Evolutionary conservation across 2,888 invertebrate genomes (phyloP).

Genomic region (Drosophila neutralis): DNA sequence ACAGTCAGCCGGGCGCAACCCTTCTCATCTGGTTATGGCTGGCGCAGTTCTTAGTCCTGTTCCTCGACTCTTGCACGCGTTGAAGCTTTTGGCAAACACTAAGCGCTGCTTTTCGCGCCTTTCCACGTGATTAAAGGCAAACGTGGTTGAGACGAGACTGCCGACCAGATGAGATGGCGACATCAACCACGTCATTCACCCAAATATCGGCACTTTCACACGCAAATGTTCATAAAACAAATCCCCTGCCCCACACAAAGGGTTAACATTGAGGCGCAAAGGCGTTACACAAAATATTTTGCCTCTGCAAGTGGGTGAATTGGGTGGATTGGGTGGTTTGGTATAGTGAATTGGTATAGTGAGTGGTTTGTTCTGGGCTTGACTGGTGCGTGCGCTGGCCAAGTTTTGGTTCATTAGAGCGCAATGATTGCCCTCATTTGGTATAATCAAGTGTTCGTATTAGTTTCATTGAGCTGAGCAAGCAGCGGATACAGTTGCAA

Average conservation of each 20-base stretch:
- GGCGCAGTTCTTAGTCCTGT: constrained; percentile 14
- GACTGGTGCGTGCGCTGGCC: constrained; percentile 62
- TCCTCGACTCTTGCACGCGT: constrained; percentile 51
- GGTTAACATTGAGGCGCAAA: constrained; percentile 59
- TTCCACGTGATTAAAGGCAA: constrained; percentile 84
- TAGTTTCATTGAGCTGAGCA: constrained; percentile 62
- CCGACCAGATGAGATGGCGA: constrained; percentile 40
- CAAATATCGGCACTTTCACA: constrained; percentile 80
- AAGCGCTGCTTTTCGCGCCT: constrained; percentile 84
- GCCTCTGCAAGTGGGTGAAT: constrained; percentile 42
- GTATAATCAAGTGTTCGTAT: constrained; percentile 75
- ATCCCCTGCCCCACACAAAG: constrained; percentile 34
- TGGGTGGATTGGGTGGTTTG: neutral
- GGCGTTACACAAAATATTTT: constrained; percentile 77
- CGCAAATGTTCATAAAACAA: constrained; percentile 70
- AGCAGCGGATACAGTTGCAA: constrained; percentile 3
- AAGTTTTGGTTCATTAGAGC: constrained; percentile 80
- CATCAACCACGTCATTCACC: constrained; percentile 62
- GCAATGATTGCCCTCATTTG: constrained; percentile 78
- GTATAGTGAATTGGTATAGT: neutral
- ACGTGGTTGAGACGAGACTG: constrained; percentile 32
- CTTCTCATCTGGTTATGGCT: constrained; percentile 28
- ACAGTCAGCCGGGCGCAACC: constrained; percentile 49
- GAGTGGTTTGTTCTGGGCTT: constrained; percentile 12
- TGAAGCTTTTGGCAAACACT: constrained; percentile 80